phyloP scores from a whole-genome alignment of 2,888 invertebrate species.

The Cordylochernes scorpioides region DNA sequence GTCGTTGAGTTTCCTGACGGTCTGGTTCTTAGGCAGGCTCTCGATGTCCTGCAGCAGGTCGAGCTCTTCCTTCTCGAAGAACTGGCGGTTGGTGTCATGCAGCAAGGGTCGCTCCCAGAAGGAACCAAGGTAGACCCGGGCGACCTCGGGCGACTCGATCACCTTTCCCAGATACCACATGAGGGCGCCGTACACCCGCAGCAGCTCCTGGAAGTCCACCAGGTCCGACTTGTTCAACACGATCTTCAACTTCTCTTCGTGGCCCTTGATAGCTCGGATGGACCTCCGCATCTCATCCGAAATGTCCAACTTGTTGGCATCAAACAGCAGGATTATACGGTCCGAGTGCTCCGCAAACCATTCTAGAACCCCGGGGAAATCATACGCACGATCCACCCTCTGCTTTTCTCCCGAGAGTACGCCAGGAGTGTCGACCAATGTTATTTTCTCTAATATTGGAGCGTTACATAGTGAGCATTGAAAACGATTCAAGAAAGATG shows the following conservation, averaged over 20 bases:
- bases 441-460: slow-evolving; percentile 28
- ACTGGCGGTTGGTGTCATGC: slow-evolving; percentile 30
- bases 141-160: slow-evolving; percentile 88
- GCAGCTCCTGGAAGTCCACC: slow-evolving; percentile 92
- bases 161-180: slow-evolving; percentile 99
- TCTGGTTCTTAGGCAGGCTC: slow-evolving; percentile 77
- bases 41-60: slow-evolving; percentile 83
- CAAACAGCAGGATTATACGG: slow-evolving; percentile 30
- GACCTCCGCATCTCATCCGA: slow-evolving; percentile 30
- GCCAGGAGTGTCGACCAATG: slow-evolving; percentile 30
- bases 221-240: slow-evolving; percentile 95
- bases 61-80: slow-evolving; percentile 85
- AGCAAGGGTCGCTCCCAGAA: slow-evolving; percentile 95
- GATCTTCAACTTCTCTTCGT: slow-evolving; percentile 52
- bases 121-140: slow-evolving; percentile 88
- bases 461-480: slow-evolving; percentile 28
- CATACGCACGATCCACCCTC: slow-evolving; percentile 29
- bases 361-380: slow-evolving; percentile 29
- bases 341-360: slow-evolving; percentile 33
- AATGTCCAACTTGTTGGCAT: slow-evolving; percentile 32
- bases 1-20: slow-evolving; percentile 83
- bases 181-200: slow-evolving; percentile 89
- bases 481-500: slow-evolving; percentile 30
- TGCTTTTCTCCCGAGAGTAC: slow-evolving; percentile 27
- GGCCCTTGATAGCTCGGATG: slow-evolving; percentile 27